A percentile compares a stretch with the other conserved stretches of the same genome.
Evolutionary conservation across 2,113 vertebrate genomes (phyloP).

Genomic region (Colistium nudipinnis): DNA sequence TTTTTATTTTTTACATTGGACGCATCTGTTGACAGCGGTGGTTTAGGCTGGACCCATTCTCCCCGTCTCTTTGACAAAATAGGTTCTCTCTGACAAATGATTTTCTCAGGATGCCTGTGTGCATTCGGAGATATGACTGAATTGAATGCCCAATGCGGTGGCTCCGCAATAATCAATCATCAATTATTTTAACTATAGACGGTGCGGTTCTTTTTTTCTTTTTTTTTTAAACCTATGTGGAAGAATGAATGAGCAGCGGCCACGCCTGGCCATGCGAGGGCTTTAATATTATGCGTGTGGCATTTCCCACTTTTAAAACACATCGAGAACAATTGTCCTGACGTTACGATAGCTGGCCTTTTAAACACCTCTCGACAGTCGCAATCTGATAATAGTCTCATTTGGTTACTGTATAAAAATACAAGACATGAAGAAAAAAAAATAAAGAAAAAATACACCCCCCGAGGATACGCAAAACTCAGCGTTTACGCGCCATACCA

Average conservation of each 20-base stretch:
- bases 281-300: neutral
- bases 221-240: neutral
- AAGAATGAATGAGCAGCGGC: neutral
- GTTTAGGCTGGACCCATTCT: conserved; percentile 30
- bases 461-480: conserved; percentile 19
- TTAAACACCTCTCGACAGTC: no score
- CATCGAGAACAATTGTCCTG: neutral
- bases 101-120: neutral
- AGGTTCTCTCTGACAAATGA: neutral
- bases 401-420: conserved; percentile 4
- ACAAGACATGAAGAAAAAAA: conserved; percentile 11
- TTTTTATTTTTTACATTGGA: conserved; percentile 43
- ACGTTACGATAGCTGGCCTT: neutral
- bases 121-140: neutral
- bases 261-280: neutral
- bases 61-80: neutral
- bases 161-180: conserved; percentile 7
- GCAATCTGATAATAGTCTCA: neutral
- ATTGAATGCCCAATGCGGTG: conserved; percentile 1
- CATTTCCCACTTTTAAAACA: conserved; percentile 18
- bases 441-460: conserved; percentile 1
- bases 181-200: neutral
- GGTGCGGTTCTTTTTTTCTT: neutral
- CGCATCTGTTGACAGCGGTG: conserved; percentile 17
- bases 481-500: conserved; percentile 27